Conservation (phyloP, 2,888 invertebrate genomes). For the Pinctada fucata region DNA sequence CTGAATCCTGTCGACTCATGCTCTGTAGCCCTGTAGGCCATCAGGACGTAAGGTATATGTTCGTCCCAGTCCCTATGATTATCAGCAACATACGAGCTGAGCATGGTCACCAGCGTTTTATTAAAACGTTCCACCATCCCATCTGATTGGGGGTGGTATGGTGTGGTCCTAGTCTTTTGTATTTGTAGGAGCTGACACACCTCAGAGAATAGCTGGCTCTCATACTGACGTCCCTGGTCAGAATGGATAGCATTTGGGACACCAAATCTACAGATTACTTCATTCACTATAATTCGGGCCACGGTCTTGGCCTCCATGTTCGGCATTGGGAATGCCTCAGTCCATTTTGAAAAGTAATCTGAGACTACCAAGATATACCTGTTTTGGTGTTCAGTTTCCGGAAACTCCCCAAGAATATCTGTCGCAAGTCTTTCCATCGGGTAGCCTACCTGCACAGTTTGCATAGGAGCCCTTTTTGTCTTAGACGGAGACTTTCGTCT, state of each 20-base stretch:
- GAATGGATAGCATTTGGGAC: not conserved
- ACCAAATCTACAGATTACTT: slow-evolving; percentile 12
- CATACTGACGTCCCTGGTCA: slow-evolving; percentile 12
- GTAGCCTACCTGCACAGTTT: slow-evolving; percentile 5
- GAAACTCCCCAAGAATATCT: slow-evolving; percentile 20
- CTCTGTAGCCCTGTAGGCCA: slow-evolving; percentile 20
- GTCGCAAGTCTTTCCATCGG: slow-evolving; percentile 23
- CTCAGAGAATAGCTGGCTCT: slow-evolving; percentile 10
- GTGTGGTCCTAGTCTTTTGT: slow-evolving; percentile 17
- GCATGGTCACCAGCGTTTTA: slow-evolving; percentile 1
- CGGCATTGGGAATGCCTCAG: slow-evolving; percentile 20
- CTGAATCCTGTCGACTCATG: slow-evolving; percentile 16
- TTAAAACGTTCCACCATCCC: slow-evolving; percentile 23
- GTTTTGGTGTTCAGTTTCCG: slow-evolving; percentile 16
- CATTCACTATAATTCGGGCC: slow-evolving; percentile 13
- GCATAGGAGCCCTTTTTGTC: slow-evolving; percentile 25
- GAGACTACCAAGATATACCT: slow-evolving; percentile 22
- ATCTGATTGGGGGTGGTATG: slow-evolving; percentile 22
- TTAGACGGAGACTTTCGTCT: slow-evolving; percentile 13
- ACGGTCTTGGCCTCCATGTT: slow-evolving; percentile 15
- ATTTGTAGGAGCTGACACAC: slow-evolving; percentile 10
- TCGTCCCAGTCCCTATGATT: slow-evolving; percentile 15
- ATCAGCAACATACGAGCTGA: slow-evolving; percentile 9
- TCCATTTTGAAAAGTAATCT: slow-evolving; percentile 29
- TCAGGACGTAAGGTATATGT: slow-evolving; percentile 17